phyloP scores from a whole-genome alignment of 2,113 vertebrate species.

The Geothlypis trichas region DNA sequence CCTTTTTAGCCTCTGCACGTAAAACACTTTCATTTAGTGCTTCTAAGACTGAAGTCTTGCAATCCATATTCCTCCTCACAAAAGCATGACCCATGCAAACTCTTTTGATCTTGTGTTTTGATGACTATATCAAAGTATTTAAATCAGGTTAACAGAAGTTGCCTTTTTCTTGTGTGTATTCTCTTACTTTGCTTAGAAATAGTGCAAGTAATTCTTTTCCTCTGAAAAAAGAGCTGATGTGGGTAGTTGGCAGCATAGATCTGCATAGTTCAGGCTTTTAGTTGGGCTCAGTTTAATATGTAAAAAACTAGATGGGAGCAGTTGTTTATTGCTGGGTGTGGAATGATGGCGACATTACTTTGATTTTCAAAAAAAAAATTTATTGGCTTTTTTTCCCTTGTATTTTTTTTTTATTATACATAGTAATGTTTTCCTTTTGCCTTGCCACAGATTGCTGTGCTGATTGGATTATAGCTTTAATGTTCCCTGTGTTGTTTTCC shows the following conservation, averaged over 20 bases:
- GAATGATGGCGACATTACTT: not conserved
- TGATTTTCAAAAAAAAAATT: not conserved
- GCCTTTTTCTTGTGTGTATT: not conserved
- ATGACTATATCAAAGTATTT: not conserved
- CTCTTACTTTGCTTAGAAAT: not conserved
- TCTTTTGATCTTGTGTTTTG: not conserved
- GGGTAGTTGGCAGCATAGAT: not conserved
- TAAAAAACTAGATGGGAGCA: not conserved
- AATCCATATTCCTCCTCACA: not conserved
- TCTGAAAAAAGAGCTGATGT: not conserved
- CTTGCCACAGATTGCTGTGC: not conserved
- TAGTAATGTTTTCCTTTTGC: not conserved
- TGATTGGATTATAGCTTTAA: not conserved
- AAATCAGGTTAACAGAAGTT: not conserved
- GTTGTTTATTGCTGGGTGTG: not conserved
- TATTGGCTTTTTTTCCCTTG: not conserved
- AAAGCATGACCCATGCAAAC: not conserved
- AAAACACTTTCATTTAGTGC: not conserved
- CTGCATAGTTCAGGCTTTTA: not conserved
- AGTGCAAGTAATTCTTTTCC: not conserved
- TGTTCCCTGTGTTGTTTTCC: not conserved
- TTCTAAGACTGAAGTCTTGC: not conserved
- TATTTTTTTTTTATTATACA: fast-evolving
- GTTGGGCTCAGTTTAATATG: not conserved
- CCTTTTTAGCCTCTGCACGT: not conserved